Evolutionary conservation across 2,888 invertebrate genomes (phyloP).

Genomic region (Sminthurides aquaticus): DNA sequence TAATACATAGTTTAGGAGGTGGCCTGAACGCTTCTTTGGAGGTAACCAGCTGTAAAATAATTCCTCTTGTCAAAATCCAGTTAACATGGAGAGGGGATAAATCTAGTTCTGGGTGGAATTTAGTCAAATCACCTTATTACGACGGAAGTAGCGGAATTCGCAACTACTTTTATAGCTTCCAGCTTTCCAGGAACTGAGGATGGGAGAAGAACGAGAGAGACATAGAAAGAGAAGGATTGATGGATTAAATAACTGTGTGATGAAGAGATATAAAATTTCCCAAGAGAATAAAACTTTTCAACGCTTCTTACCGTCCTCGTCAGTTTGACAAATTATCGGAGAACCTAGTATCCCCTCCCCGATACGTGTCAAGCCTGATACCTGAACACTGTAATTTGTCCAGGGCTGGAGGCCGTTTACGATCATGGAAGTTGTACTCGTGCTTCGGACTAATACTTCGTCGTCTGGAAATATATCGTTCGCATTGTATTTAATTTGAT

Average conservation of each 20-base stretch:
- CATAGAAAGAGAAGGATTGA: neutral
- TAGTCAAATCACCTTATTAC: constrained; percentile 46
- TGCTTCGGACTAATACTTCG: constrained; percentile 44
- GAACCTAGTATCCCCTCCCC: constrained; percentile 66
- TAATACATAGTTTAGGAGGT: constrained; percentile 8
- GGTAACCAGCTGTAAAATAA: constrained; percentile 15
- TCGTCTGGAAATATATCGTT: constrained; percentile 12
- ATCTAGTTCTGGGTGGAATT: neutral
- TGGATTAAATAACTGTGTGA: neutral
- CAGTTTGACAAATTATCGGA: constrained; percentile 64
- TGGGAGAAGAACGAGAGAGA: too few species aligned
- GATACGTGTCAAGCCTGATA: constrained; percentile 67
- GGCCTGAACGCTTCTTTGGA: constrained; percentile 11
- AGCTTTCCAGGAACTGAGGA: constrained; percentile 14
- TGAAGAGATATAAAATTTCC: neutral
- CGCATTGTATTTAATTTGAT: neutral
- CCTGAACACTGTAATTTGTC: constrained; percentile 74
- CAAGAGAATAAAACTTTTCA: neutral
- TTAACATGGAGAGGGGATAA: neutral
- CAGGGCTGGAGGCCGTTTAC: constrained; percentile 64
- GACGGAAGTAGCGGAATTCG: constrained; percentile 47
- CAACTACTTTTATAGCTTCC: constrained; percentile 13
- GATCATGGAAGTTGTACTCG: constrained; percentile 61
- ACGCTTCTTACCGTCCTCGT: constrained; percentile 60
- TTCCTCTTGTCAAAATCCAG: neutral